Conservation (phyloP, 1,140 invertebrate genomes). For the Neuroterus valhalla region DNA sequence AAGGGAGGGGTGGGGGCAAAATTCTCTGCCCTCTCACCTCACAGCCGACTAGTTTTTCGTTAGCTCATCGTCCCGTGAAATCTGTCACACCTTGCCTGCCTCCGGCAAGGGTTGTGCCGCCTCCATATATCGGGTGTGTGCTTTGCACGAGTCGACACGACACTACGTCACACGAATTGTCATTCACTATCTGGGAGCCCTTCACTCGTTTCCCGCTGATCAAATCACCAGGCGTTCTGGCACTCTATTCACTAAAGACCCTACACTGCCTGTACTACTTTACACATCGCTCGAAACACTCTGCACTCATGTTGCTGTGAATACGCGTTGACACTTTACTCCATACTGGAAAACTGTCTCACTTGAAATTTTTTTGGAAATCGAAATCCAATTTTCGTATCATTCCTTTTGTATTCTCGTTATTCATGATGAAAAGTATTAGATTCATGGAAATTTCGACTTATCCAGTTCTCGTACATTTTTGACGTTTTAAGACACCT, state of each 20-base stretch:
- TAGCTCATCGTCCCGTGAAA: conserved; percentile 70
- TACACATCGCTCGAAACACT: not conserved
- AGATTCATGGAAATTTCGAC: too few species aligned
- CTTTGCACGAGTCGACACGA: not conserved
- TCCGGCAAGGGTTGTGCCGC: conserved; percentile 22
- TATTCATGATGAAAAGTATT: too few species aligned
- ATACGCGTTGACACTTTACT: conserved; percentile 3
- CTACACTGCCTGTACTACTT: not conserved
- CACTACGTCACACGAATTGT: not conserved
- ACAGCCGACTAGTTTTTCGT: conserved; percentile 71
- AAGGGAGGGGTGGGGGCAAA: not conserved
- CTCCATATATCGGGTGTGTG: not conserved
- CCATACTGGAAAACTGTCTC: not conserved
- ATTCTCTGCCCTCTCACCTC: conserved; percentile 57
- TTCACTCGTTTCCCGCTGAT: conserved; percentile 2
- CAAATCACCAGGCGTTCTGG: not conserved
- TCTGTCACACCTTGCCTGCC: conserved; percentile 45
- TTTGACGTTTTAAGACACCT: too few species aligned
- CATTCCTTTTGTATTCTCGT: too few species aligned
- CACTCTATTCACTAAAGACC: conserved; percentile 2
- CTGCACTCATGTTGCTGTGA: not conserved
- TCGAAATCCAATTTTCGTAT: not conserved
- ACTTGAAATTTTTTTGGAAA: not conserved
- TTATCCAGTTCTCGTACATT: too few species aligned
- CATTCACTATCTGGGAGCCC: not conserved